Evolutionary conservation across 2,888 invertebrate species (phyloP).

Genomic region (Salpingus planirostris): DNA sequence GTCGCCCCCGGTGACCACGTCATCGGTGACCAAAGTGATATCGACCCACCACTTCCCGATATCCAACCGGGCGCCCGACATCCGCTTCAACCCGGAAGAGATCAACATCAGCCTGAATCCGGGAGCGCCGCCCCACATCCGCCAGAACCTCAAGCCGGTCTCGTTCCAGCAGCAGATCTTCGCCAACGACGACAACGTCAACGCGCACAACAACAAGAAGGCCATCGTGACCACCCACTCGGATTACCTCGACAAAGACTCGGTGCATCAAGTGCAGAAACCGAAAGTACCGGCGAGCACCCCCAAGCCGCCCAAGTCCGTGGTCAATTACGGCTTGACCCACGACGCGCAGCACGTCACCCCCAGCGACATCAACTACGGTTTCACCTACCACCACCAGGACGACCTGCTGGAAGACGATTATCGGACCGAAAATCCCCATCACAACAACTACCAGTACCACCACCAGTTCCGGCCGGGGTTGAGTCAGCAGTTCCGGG

Average conservation of each 20-base stretch:
- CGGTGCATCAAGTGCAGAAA: constrained; percentile 7
- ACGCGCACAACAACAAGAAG: constrained; percentile 34
- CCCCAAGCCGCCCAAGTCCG: constrained; percentile 19
- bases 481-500: constrained; percentile 11
- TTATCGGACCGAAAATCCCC: neutral
- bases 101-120: constrained; percentile 40
- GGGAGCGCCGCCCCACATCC: constrained; percentile 31
- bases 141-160: constrained; percentile 28
- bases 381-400: constrained; percentile 22
- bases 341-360: constrained; percentile 17
- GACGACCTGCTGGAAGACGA: neutral
- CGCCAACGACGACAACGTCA: constrained; percentile 3
- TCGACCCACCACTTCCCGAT: constrained; percentile 34
- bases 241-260: constrained; percentile 18
- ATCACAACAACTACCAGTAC: constrained; percentile 11
- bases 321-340: constrained; percentile 20
- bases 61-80: constrained; percentile 28
- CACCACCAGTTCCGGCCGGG: constrained; percentile 18
- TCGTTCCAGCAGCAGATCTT: constrained; percentile 16
- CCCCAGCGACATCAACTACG: constrained; percentile 28
- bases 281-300: constrained; percentile 10
- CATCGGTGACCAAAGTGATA: constrained; percentile 18
- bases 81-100: constrained; percentile 39
- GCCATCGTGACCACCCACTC: constrained; percentile 34
- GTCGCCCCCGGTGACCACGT: constrained; percentile 17